A percentile compares a stretch with the other conserved stretches of the same genome.
phyloP scores from a whole-genome alignment of 1,140 invertebrate genomes.

The Neomicropteryx cornuta region DNA sequence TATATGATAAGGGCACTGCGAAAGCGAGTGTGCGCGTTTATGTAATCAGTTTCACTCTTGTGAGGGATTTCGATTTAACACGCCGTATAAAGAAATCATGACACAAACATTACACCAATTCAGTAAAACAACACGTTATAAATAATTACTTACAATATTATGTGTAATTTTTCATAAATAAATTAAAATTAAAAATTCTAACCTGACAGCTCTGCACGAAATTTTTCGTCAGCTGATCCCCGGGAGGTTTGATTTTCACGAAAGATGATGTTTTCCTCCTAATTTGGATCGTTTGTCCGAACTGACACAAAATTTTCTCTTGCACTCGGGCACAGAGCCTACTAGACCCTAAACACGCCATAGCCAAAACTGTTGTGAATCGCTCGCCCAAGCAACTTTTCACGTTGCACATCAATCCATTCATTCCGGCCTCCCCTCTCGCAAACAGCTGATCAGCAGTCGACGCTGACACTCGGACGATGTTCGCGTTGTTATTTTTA shows the following conservation, averaged over 20 bases:
- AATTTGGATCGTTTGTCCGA: constrained; percentile 47
- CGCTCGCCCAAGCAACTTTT: constrained; percentile 27
- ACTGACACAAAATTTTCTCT: constrained; percentile 63
- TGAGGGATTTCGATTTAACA: too few relatives aligned
- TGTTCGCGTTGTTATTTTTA: too few relatives aligned
- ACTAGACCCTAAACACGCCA: constrained; percentile 66
- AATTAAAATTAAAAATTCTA: too few relatives aligned
- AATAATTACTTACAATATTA: too few relatives aligned
- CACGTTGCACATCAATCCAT: constrained; percentile 25
- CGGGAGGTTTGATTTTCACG: constrained; percentile 47
- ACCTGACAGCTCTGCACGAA: constrained; percentile 42
- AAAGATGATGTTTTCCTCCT: constrained; percentile 47
- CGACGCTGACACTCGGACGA: too few relatives aligned
- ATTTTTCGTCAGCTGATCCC: constrained; percentile 39
- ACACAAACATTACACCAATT: too few relatives aligned
- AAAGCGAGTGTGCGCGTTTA: too few relatives aligned
- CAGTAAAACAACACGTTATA: too few relatives aligned
- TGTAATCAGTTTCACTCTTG: too few relatives aligned
- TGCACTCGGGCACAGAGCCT: constrained; percentile 63
- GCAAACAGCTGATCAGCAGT: constrained; percentile 39
- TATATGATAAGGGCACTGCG: too few relatives aligned
- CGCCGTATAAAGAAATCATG: too few relatives aligned
- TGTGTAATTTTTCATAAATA: too few relatives aligned
- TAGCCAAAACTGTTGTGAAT: constrained; percentile 57
- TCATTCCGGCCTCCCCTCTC: constrained; percentile 33